A percentile compares a stretch with the other conserved stretches of the same genome.
These are phyloP conservation scores for human (Homo sapiens) DNA, from an alignment of 2,113 vertebrate species.

Conservation along the genomic window GRCh38 chr13:104339501-104340000, in stretches of 20 bases:
- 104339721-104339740: fast-evolving
- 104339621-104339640: not conserved
- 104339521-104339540: fast-evolving
- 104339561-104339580: not conserved
- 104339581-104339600: not conserved
- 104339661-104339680: not conserved
- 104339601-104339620: not conserved
- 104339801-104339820: not conserved
- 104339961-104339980: not conserved
- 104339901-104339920: not conserved
- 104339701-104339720: not conserved
- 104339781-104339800: fast-evolving
- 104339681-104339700: not conserved
- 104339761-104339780: fast-evolving
- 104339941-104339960: not conserved
- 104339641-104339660: not conserved
- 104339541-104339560: not conserved
- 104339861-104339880: not conserved
- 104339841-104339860: not conserved
- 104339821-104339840: not conserved
- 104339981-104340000: fast-evolving
- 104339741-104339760: fast-evolving
- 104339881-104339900: not conserved
- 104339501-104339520: not conserved
- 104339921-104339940: not conserved